These are phyloP conservation scores for Drosophila suzukii DNA, from an alignment of 1,140 invertebrate genomes.

Conservation along the genomic window DNA sequence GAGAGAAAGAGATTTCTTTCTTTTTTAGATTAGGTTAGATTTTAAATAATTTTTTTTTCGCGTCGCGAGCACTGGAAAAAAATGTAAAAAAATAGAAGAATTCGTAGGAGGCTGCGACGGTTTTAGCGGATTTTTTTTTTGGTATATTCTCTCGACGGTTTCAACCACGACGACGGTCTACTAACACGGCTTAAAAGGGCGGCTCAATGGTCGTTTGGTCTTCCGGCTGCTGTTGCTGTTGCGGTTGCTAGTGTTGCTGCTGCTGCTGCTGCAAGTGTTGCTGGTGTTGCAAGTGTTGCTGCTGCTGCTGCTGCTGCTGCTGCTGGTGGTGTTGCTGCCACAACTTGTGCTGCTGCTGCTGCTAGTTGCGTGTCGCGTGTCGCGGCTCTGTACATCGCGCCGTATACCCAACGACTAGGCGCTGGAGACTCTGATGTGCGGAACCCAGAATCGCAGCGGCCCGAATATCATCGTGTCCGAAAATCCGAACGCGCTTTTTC, in stretches of 20 bases:
- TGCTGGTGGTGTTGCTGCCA: slow-evolving; percentile 8
- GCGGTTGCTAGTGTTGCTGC: not conserved
- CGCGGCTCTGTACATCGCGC: slow-evolving; percentile 83
- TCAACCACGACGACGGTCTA: slow-evolving; percentile 13
- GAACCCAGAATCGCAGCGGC: slow-evolving; percentile 54
- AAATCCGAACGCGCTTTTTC: slow-evolving; percentile 7
- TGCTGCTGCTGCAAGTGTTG: slow-evolving; percentile 14
- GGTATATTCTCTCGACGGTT: slow-evolving; percentile 3
- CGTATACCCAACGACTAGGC: slow-evolving; percentile 84
- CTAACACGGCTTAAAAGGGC: slow-evolving; percentile 38
- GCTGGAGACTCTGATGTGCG: slow-evolving; percentile 68
- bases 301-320: slow-evolving; percentile 14
- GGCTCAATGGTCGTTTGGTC: slow-evolving; percentile 38
- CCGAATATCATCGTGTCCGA: slow-evolving; percentile 30
- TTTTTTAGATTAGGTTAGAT: slow-evolving; percentile 20
- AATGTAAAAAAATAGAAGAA: slow-evolving; percentile 23
- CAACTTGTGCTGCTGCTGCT: slow-evolving; percentile 32
- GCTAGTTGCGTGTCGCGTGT: slow-evolving; percentile 64
- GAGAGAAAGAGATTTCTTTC: not conserved
- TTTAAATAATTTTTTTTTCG: slow-evolving; percentile 18
- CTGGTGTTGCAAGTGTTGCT: slow-evolving; percentile 32
- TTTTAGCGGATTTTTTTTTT: slow-evolving; percentile 3
- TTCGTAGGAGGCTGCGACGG: slow-evolving; percentile 18
- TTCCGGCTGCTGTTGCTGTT: slow-evolving; percentile 30
- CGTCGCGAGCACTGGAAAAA: slow-evolving; percentile 45